Evolutionary conservation across 2,113 vertebrate genomes (phyloP).

Genomic region (Vireo altiloquus): DNA sequence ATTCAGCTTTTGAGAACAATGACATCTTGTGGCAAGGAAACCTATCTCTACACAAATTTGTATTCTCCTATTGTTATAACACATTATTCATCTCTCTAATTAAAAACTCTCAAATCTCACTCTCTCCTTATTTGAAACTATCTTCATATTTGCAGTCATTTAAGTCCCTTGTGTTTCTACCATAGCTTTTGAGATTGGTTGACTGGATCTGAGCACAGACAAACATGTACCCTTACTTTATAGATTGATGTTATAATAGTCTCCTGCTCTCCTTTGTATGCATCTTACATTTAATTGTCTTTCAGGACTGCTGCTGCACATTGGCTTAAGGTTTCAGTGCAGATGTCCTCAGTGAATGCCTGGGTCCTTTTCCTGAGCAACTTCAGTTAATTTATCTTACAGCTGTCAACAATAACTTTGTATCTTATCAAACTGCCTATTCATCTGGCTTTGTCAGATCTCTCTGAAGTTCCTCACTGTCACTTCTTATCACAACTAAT

Average conservation of each 20-base stretch:
- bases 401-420: constrained; percentile 51
- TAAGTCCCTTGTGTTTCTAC: not conserved
- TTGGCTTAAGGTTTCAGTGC: not conserved
- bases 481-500: constrained; percentile 38
- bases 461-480: constrained; percentile 48
- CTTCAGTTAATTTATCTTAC: constrained; percentile 43
- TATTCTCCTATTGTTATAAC: not conserved
- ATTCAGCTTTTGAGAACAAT: not conserved
- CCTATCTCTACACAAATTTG: not conserved
- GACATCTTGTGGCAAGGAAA: constrained; percentile 3
- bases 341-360: constrained; percentile 6
- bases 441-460: constrained; percentile 38
- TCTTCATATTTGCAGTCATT: not conserved
- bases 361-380: not conserved
- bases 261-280: not conserved
- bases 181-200: not conserved
- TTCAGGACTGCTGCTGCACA: not conserved
- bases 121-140: not conserved
- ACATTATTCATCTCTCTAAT: not conserved
- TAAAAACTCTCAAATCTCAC: not conserved
- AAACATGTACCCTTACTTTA: not conserved
- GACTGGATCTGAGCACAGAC: not conserved
- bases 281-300: constrained; percentile 5
- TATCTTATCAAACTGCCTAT: constrained; percentile 29
- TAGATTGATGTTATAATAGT: not conserved